phyloP scores from a whole-genome alignment of 2,113 vertebrate genomes.

The Heptranchias perlo region DNA sequence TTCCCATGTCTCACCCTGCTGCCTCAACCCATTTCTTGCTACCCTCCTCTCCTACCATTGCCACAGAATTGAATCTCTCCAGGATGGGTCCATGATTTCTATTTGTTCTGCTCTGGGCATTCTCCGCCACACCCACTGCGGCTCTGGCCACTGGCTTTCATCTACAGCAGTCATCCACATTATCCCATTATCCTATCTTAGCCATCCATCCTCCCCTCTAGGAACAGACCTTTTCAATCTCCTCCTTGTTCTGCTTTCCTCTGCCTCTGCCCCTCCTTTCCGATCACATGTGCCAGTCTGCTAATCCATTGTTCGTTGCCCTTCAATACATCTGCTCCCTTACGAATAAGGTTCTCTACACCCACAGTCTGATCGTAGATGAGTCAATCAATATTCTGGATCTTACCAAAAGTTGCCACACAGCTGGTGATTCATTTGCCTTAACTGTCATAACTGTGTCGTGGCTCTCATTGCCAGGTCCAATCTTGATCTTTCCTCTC shows the following conservation, averaged over 20 bases:
- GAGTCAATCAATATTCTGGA: background rate
- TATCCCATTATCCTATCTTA: background rate
- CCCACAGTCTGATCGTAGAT: background rate
- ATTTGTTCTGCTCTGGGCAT: background rate
- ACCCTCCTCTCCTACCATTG: background rate
- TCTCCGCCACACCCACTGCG: background rate
- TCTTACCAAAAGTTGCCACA: background rate
- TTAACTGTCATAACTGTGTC: background rate
- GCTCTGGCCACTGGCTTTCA: background rate
- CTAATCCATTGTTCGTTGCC: background rate
- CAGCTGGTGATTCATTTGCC: no score
- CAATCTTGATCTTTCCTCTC: no score
- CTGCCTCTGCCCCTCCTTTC: background rate
- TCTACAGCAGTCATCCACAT: background rate
- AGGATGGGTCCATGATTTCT: background rate
- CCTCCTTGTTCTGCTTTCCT: no score
- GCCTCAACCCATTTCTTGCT: background rate
- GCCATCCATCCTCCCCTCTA: no score
- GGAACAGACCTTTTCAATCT: no score
- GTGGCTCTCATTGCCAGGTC: background rate
- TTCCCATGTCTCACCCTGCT: background rate
- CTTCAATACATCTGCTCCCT: no score
- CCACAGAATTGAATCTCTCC: background rate
- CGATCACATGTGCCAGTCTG: background rate
- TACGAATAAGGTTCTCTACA: no score